Percentiles rank a stretch among this genome's conserved stretches.
Evolutionary conservation across 2,888 invertebrate genomes (phyloP).

Genomic region (Pseudolycoriella hygida): DNA sequence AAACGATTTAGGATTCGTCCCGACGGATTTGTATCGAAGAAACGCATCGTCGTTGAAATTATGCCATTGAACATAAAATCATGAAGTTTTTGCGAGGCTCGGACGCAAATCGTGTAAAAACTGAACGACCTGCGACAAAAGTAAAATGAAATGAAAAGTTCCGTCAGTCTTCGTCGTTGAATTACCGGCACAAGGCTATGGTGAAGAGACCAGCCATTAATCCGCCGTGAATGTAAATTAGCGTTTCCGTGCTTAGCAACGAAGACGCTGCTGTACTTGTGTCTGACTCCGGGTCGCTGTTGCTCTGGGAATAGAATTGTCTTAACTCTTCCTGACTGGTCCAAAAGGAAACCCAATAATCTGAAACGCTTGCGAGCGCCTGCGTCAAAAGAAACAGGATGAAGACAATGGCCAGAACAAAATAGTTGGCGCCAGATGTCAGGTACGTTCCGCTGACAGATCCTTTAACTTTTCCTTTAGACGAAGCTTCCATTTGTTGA

Average conservation of each 20-base stretch:
- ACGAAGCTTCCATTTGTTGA: conserved; percentile 23
- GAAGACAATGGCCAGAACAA: conserved; percentile 27
- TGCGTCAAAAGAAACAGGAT: conserved; percentile 37
- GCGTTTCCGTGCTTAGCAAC: conserved; percentile 10
- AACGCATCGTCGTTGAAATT: conserved; percentile 35
- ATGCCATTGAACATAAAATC: conserved; percentile 45
- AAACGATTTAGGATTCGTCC: conserved; percentile 62
- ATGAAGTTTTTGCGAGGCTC: conserved; percentile 49
- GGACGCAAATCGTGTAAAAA: conserved; percentile 43
- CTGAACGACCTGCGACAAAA: conserved; percentile 33
- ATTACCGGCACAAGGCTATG: conserved; percentile 34
- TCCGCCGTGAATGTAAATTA: conserved; percentile 34
- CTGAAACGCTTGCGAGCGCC: conserved; percentile 40
- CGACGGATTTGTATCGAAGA: conserved; percentile 72
- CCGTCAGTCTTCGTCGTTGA: conserved; percentile 35
- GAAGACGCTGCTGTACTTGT: background rate
- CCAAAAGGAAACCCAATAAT: conserved; percentile 45
- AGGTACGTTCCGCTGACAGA: conserved; percentile 32
- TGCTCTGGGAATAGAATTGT: background rate
- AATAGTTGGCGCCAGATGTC: conserved; percentile 33
- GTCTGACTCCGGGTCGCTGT: background rate
- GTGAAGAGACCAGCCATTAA: conserved; percentile 35
- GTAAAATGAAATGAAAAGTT: background rate
- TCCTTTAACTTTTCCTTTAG: conserved; percentile 29
- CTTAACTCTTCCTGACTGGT: conserved; percentile 4